Base-by-base conservation (phyloP, 1,140 invertebrate genomes). In the Sinella curviseta region DNA sequence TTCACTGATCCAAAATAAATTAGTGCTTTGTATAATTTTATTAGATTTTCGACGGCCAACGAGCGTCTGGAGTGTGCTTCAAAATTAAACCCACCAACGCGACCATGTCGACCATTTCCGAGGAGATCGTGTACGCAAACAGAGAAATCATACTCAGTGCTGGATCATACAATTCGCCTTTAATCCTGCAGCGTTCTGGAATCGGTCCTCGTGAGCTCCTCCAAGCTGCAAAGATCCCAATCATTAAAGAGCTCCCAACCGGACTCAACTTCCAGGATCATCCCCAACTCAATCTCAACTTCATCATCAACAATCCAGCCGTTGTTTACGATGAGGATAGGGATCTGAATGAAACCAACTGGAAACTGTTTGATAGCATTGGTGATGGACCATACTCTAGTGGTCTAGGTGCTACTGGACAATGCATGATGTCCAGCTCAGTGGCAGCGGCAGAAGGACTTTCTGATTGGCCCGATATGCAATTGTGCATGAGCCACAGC, bases 141-240 rank as follows among this genome's bases (percentile, higher is more conserved):
- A 81, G 78, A 67, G 80, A 81, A 78, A 74, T 81, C 0, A 78
- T 81, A 26, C n/a, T 81, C 17, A 73, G 55, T 30, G 76, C 39
- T n/a, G 79, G 75, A 20, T 2, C 57, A 1, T 30, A 67, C 28
- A 31, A 65, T 30, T 76, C 78, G 0, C 78, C 78, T 12, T 20
- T 73, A 24, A 36, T 78, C 20, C 67, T 78, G 2, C 60, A 67
- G 20, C 30, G 30, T 26, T 78, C 77, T 28, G 77, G 77, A 30
- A 78, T 78, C 48, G 77, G 77, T 30, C 65, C 65, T 2, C 4
- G 39, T 8, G 65, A 78, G 8, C 1, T 65, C 16, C 24, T 73
- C 3, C 28, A 78, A 48, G 3, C 65, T 4, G 65, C 65, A 12
- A n/a, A n/a, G 12, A 33, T 70, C 31, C 8, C 57, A n/a, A 4